Percentiles rank a stretch among this genome's conserved stretches.
Conservation (phyloP, 1,140 invertebrate species). For the Drosophila subobscura region DNA sequence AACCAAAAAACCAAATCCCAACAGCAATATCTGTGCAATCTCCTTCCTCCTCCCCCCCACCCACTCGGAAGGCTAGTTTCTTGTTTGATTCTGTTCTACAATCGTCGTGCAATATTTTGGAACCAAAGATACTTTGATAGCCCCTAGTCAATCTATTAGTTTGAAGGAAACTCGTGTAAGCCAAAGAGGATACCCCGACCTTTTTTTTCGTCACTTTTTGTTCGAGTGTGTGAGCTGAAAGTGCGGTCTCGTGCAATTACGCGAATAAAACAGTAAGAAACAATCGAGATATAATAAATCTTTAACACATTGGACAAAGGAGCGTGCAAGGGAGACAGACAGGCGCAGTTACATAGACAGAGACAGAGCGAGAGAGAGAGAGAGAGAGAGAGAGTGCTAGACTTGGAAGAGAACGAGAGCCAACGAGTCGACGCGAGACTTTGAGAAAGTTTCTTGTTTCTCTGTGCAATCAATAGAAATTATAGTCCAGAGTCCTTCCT, state of each 20-base stretch:
- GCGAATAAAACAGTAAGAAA: background rate
- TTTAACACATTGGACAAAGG: conserved; percentile 35
- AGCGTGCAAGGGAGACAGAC: conserved; percentile 31
- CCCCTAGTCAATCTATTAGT: background rate
- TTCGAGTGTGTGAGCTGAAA: conserved; percentile 41
- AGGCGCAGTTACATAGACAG: conserved; percentile 4
- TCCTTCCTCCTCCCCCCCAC: background rate
- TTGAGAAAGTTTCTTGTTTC: conserved; percentile 19
- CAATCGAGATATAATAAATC: conserved; percentile 21
- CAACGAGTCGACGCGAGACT: conserved; percentile 34
- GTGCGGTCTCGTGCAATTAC: conserved; percentile 17
- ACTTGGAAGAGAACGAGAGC: conserved; percentile 15
- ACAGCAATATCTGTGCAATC: conserved; percentile 30
- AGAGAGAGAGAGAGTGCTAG: conserved; percentile 11
- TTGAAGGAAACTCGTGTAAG: conserved; percentile 12
- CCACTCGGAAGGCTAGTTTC: conserved; percentile 6
- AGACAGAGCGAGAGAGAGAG: conserved; percentile 16
- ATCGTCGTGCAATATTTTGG: conserved; percentile 55
- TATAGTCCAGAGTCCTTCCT: conserved; percentile 26
- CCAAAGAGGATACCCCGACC: conserved; percentile 5
- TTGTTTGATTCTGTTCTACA: background rate
- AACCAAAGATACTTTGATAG: background rate
- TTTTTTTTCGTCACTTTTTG: conserved; percentile 33
- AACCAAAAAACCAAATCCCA: conserved; percentile 16
- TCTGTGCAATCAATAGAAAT: conserved; percentile 65